Conservation (phyloP, 2,113 vertebrate genomes). For the Gallinago paraguaiae region DNA sequence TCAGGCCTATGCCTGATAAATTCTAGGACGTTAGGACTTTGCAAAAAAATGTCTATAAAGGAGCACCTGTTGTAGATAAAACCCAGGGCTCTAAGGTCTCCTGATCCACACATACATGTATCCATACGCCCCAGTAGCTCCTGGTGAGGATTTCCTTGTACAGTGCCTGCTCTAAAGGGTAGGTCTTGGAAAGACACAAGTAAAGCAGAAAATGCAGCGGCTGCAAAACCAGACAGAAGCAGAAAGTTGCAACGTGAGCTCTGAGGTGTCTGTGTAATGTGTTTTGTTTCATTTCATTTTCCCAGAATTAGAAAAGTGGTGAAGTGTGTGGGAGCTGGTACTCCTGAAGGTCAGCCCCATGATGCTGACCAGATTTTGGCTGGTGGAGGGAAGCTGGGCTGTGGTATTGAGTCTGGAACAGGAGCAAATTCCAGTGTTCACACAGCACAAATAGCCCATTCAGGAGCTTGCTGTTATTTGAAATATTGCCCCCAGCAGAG, state of each 20-base stretch:
- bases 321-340: not conserved
- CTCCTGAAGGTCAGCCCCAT: not conserved
- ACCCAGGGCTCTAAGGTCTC: not conserved
- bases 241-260: not conserved
- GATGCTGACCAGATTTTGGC: not conserved
- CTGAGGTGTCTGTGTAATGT: not conserved
- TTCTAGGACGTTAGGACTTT: not conserved
- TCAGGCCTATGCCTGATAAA: not conserved
- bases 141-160: not conserved
- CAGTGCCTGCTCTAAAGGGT: not conserved
- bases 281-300: not conserved
- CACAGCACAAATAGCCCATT: not conserved
- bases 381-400: not conserved
- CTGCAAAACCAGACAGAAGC: not conserved
- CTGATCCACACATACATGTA: accelerated
- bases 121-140: accelerated
- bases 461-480: not conserved
- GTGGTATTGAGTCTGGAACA: not conserved
- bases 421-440: not conserved
- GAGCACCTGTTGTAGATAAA: not conserved
- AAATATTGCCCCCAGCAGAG: not conserved
- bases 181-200: not conserved
- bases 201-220: not conserved
- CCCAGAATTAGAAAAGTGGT: not conserved
- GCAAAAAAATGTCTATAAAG: not conserved